phyloP scores from a whole-genome alignment of 2,888 invertebrate genomes.

The Eristalis tenax region DNA sequence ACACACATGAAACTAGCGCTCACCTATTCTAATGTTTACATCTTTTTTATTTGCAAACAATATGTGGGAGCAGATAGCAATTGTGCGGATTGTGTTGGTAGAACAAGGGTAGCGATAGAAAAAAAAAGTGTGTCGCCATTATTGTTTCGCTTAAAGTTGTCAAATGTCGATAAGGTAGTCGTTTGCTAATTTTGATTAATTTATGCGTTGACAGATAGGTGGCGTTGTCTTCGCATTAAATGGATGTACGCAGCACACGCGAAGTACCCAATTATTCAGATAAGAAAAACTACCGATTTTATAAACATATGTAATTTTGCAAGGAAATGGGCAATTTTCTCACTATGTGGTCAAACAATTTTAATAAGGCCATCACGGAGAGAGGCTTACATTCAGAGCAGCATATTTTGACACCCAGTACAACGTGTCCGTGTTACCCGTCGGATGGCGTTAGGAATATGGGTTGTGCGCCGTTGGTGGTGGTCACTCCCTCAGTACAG shows the following conservation, averaged over 20 bases:
- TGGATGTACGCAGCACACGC: background rate
- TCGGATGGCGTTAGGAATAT: no score
- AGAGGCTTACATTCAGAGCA: no score
- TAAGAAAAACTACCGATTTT: background rate
- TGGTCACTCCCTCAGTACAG: no score
- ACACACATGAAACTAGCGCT: slow-evolving; percentile 31
- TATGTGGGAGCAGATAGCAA: slow-evolving; percentile 50
- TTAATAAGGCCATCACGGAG: no score
- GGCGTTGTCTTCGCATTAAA: background rate
- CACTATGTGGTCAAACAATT: no score
- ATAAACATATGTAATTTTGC: no score
- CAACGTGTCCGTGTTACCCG: no score
- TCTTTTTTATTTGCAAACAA: slow-evolving; percentile 72
- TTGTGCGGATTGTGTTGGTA: background rate
- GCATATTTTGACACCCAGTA: no score
- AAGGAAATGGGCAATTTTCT: background rate
- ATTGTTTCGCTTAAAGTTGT: slow-evolving; percentile 10
- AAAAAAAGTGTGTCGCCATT: slow-evolving; percentile 37
- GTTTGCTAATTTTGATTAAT: background rate
- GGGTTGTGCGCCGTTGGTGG: no score
- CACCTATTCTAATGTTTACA: slow-evolving; percentile 66
- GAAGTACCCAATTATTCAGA: background rate
- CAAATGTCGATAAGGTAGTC: slow-evolving; percentile 32
- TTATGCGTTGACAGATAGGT: background rate
- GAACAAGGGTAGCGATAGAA: background rate